phyloP scores from a whole-genome alignment of 2,888 invertebrate genomes.

The Galerucella calmariensis region DNA sequence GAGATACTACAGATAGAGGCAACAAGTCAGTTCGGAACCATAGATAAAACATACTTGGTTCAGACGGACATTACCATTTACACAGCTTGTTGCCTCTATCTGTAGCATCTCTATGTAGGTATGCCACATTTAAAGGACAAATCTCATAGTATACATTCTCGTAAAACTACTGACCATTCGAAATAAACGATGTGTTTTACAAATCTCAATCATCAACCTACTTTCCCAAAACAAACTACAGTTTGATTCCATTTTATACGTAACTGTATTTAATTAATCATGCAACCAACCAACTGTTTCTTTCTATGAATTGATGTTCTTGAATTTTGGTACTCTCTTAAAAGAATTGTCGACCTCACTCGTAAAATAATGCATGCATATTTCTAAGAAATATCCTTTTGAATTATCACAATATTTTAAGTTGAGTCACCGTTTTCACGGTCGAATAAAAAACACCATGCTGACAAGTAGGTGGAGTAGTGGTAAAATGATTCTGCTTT shows the following conservation, averaged over 20 bases:
- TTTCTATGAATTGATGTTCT: neutral
- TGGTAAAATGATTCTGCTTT: too few species aligned
- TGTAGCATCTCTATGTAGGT: too few species aligned
- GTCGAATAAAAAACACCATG: neutral
- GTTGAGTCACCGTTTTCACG: neutral
- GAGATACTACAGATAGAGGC: too few species aligned
- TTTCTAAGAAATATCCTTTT: neutral
- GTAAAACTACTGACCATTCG: neutral
- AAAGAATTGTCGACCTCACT: neutral
- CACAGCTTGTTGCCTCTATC: too few species aligned
- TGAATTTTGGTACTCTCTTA: too few species aligned
- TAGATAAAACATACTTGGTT: too few species aligned
- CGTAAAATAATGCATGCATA: neutral
- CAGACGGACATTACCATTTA: too few species aligned
- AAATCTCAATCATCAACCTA: neutral
- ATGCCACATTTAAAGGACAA: too few species aligned
- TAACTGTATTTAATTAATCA: conserved; percentile 1
- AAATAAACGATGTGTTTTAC: neutral
- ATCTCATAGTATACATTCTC: neutral
- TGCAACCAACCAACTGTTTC: conserved; percentile 3
- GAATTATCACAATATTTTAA: neutral
- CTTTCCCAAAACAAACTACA: conserved; percentile 2
- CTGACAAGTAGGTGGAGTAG: too few species aligned
- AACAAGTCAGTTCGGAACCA: too few species aligned
- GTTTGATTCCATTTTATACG: neutral